A percentile compares a stretch with the other conserved stretches of the same genome.
phyloP scores from a whole-genome alignment of 1,140 invertebrate genomes.

The Bombus confusus region DNA sequence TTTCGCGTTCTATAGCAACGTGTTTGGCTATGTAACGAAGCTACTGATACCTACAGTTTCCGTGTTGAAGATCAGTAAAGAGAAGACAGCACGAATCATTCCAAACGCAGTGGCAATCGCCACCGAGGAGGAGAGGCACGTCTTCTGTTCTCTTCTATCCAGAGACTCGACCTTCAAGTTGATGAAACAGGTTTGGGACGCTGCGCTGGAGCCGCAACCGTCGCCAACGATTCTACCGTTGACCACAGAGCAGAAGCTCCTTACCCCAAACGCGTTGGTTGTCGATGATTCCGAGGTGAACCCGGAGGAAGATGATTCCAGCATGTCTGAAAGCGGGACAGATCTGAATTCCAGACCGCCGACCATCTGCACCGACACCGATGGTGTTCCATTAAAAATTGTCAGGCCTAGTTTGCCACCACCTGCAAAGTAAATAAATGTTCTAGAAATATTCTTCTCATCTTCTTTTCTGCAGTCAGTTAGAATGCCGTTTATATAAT shows the following conservation, averaged over 20 bases:
- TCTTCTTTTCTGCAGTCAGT: background rate
- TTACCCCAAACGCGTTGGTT: conserved; percentile 69
- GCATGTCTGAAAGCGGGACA: conserved; percentile 81
- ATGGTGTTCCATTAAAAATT: conserved; percentile 65
- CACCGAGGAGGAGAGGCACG: conserved; percentile 92
- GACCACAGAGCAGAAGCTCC: conserved; percentile 69
- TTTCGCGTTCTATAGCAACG: conserved; percentile 97
- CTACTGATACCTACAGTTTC: conserved; percentile 91
- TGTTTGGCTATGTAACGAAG: conserved; percentile 96
- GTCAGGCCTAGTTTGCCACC: conserved; percentile 69
- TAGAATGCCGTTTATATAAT: too few relatives aligned
- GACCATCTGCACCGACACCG: conserved; percentile 71
- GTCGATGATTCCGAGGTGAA: conserved; percentile 76
- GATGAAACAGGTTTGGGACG: conserved; percentile 90
- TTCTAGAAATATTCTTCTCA: background rate
- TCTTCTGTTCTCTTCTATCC: conserved; percentile 94
- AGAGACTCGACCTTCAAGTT: conserved; percentile 93
- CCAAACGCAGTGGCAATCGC: conserved; percentile 95
- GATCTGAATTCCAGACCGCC: conserved; percentile 73
- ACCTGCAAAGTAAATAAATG: conserved; percentile 26
- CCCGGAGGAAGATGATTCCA: conserved; percentile 80
- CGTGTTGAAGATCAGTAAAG: conserved; percentile 93
- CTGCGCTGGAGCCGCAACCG: conserved; percentile 74
- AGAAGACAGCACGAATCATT: conserved; percentile 94
- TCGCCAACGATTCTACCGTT: conserved; percentile 62